These are phyloP conservation scores for Gopherus evgoodei DNA, from an alignment of 2,113 vertebrate genomes.

Conservation along the genomic window DNA sequence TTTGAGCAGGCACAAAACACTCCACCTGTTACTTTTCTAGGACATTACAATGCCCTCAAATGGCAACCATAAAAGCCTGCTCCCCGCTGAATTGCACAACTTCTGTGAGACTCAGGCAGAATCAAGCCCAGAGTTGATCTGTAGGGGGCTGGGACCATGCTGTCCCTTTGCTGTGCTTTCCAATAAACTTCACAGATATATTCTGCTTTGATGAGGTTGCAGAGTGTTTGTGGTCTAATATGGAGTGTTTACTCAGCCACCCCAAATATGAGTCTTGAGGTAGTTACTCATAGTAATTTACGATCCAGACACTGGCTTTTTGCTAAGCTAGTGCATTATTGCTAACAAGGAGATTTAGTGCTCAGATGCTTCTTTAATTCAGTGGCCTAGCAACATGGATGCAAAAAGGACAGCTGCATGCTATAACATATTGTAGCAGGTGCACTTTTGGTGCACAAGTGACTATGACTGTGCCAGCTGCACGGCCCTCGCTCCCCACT, in stretches of 20 bases:
- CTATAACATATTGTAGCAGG: not conserved
- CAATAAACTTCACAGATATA: not conserved
- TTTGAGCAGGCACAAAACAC: not conserved
- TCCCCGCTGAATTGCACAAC: not conserved
- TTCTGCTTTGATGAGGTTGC: fast-evolving
- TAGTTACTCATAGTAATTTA: not conserved
- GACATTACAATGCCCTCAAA: not conserved
- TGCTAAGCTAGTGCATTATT: not conserved
- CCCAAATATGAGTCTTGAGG: not conserved
- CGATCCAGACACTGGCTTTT: not conserved
- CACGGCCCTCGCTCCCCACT: not conserved
- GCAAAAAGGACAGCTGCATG: not conserved
- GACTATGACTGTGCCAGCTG: not conserved
- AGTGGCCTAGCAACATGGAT: not conserved
- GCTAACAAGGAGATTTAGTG: not conserved
- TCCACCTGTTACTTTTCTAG: not conserved
- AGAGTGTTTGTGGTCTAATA: fast-evolving
- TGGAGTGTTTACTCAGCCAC: not conserved
- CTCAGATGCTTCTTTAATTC: not conserved
- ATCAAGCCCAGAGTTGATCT: not conserved
- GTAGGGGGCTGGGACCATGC: not conserved
- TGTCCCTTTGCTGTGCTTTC: not conserved
- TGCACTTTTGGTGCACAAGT: not conserved
- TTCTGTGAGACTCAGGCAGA: not conserved
- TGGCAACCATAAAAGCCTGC: not conserved